Evolutionary conservation across 1,140 invertebrate genomes (phyloP).

Genomic region (Diuraphis noxia): DNA sequence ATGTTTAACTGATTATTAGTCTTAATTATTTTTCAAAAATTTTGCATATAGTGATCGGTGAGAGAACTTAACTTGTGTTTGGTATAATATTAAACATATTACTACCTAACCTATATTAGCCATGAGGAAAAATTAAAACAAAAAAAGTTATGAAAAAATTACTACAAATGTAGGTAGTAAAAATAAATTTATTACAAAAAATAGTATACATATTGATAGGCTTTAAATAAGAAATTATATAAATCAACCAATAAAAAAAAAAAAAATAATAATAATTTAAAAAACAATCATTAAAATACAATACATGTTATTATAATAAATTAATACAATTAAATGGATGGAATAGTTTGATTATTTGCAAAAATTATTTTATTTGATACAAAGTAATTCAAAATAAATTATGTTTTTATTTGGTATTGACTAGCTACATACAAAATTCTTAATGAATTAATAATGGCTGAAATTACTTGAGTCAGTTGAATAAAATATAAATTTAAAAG

Average conservation of each 20-base stretch:
- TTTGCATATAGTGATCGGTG: too few relatives aligned
- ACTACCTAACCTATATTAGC: too few relatives aligned
- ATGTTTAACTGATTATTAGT: too few relatives aligned
- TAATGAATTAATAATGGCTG: neutral
- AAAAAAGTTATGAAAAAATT: neutral
- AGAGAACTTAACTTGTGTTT: too few relatives aligned
- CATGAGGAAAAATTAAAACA: too few relatives aligned
- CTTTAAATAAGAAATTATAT: neutral
- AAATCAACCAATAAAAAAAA: neutral
- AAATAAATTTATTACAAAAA: neutral
- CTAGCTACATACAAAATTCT: neutral
- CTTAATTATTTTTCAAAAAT: too few relatives aligned
- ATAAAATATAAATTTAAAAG: neutral
- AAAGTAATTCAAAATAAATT: neutral
- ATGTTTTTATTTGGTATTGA: neutral
- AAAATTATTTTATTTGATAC: constrained; percentile 1
- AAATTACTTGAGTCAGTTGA: neutral
- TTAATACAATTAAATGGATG: neutral
- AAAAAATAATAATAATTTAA: neutral
- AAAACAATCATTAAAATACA: neutral
- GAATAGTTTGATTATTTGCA: neutral
- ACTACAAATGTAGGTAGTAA: neutral
- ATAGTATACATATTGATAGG: neutral
- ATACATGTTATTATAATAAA: neutral
- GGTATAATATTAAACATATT: too few relatives aligned